Conservation (phyloP, 2,888 invertebrate species). For the Hypomecis atomaria region DNA sequence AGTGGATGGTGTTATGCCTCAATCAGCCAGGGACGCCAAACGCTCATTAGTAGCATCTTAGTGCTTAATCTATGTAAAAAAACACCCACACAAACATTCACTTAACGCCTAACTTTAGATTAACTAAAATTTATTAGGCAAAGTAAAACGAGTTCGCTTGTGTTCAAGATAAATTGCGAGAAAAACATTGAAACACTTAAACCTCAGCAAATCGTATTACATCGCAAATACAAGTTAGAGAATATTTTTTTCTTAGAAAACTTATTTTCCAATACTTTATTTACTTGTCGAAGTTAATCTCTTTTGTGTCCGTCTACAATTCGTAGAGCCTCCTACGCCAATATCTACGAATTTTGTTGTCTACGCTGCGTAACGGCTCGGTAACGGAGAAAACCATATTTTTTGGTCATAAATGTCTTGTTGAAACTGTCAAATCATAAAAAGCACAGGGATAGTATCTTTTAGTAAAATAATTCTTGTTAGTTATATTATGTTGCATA, state of each 20-base stretch:
- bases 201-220: conserved; percentile 6
- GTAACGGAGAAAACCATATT: conserved; percentile 3
- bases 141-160: conserved; percentile 26
- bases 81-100: conserved; percentile 29
- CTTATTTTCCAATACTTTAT: conserved; percentile 11
- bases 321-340: conserved; percentile 21
- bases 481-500: too few species aligned
- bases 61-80: conserved; percentile 40
- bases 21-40: conserved; percentile 51
- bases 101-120: conserved; percentile 26
- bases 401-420: not conserved
- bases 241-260: conserved; percentile 5
- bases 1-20: conserved; percentile 53
- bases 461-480: too few species aligned
- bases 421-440: not conserved
- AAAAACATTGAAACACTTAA: not conserved
- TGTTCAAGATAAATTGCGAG: conserved; percentile 9
- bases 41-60: conserved; percentile 38
- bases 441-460: too few species aligned
- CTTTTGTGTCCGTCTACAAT: conserved; percentile 7
- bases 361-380: conserved; percentile 10
- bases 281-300: conserved; percentile 14
- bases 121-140: conserved; percentile 29
- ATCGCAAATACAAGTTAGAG: not conserved
- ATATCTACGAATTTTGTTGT: conserved; percentile 27